Percentiles rank a stretch among this genome's conserved stretches.
These are phyloP conservation scores for Drosophila kuntzei DNA, from an alignment of 2,888 invertebrate genomes.

Conservation along the genomic window DNA sequence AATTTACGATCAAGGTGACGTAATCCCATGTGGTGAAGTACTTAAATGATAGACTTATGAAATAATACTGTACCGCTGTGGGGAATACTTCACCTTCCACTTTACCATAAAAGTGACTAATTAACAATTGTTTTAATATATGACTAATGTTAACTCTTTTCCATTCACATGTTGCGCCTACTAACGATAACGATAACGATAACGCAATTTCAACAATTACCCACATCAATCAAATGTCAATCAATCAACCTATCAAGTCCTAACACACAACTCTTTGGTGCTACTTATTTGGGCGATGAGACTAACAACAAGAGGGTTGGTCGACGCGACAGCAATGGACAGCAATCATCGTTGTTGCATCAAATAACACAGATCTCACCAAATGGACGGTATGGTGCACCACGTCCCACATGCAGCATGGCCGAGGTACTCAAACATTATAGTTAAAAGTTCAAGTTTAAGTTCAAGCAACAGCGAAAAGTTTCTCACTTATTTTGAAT, in stretches of 20 bases:
- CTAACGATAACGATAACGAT: constrained; percentile 64
- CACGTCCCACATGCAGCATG: constrained; percentile 89
- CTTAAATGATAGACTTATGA: too few relatives aligned
- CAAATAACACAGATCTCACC: constrained; percentile 85
- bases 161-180: constrained; percentile 68
- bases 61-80: too few relatives aligned
- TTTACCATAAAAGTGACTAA: constrained; percentile 31
- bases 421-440: constrained; percentile 87
- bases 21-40: too few relatives aligned
- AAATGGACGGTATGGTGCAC: constrained; percentile 88
- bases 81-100: too few relatives aligned
- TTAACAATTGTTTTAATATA: constrained; percentile 4
- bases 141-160: constrained; percentile 53
- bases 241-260: constrained; percentile 77
- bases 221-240: constrained; percentile 17
- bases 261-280: constrained; percentile 85
- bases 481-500: constrained; percentile 2
- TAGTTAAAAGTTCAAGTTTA: constrained; percentile 7
- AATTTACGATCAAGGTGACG: too few relatives aligned
- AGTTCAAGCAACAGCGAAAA: not conserved
- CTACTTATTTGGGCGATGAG: constrained; percentile 83
- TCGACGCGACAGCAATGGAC: constrained; percentile 47
- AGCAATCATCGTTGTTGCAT: constrained; percentile 57
- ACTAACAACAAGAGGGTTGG: constrained; percentile 67
- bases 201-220: constrained; percentile 47